These are phyloP conservation scores for Epinotia demarniana DNA, from an alignment of 2,888 invertebrate species.

Conservation along the genomic window DNA sequence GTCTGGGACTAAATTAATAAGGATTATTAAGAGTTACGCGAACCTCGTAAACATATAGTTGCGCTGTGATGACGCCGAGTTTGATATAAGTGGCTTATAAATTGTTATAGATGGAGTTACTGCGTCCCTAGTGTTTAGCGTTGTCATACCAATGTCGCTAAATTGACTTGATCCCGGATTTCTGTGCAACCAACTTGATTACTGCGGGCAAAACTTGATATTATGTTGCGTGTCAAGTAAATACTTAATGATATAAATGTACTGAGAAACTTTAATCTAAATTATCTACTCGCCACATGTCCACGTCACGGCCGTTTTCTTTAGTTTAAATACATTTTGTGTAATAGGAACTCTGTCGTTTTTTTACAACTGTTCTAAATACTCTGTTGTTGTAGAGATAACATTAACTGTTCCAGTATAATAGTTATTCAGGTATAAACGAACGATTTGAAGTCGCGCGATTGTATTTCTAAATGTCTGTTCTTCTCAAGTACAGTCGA, in stretches of 20 bases:
- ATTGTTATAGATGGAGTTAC: conserved; percentile 26
- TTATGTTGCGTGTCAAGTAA: background rate
- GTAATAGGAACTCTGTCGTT: no score
- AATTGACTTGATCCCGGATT: conserved; percentile 22
- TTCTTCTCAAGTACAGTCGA: background rate
- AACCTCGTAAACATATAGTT: conserved; percentile 64
- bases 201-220: background rate
- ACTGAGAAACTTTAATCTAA: background rate
- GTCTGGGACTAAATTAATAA: conserved; percentile 72
- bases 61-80: conserved; percentile 16
- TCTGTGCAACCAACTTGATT: background rate
- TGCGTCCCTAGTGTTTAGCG: conserved; percentile 24
- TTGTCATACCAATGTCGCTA: background rate
- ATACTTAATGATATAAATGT: no score
- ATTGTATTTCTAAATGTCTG: no score
- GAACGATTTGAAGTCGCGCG: no score
- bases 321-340: conserved; percentile 49
- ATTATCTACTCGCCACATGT: background rate
- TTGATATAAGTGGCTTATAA: conserved; percentile 34
- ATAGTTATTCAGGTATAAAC: no score
- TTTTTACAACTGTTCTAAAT: no score
- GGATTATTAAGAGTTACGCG: conserved; percentile 74
- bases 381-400: no score
- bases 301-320: background rate
- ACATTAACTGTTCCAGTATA: no score